A percentile compares a stretch with the other conserved stretches of the same genome.
These are phyloP conservation scores for Misgurnus mizolepis DNA, from an alignment of 2,113 vertebrate genomes.

Conservation along the genomic window DNA sequence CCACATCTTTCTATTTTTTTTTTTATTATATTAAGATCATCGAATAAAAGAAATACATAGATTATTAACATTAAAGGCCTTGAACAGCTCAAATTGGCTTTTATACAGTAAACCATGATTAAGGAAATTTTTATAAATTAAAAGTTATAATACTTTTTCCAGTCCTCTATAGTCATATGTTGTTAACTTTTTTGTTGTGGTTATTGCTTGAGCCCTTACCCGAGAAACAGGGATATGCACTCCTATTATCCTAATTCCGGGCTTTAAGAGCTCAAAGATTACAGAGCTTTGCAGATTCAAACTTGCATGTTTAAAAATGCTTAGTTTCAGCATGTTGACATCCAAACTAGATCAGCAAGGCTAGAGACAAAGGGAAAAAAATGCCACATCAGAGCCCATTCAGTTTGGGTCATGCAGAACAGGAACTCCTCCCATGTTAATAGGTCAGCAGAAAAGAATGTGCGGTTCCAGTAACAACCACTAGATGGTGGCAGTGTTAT, in stretches of 20 bases:
- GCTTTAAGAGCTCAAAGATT: not conserved
- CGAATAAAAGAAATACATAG: too few relatives aligned
- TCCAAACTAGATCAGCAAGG: not conserved
- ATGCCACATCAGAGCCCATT: slow-evolving; percentile 19
- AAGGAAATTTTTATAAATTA: too few relatives aligned
- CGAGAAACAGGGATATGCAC: too few relatives aligned
- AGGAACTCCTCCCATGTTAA: slow-evolving; percentile 20
- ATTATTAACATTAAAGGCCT: too few relatives aligned
- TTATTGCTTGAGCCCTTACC: too few relatives aligned
- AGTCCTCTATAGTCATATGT: too few relatives aligned
- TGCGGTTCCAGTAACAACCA: slow-evolving; percentile 47
- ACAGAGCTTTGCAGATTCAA: not conserved
- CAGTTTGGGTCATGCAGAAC: slow-evolving; percentile 1
- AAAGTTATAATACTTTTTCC: too few relatives aligned
- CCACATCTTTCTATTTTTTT: too few relatives aligned
- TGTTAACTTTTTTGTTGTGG: too few relatives aligned
- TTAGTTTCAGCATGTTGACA: slow-evolving; percentile 12
- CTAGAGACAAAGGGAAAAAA: slow-evolving; percentile 16
- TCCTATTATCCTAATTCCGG: not conserved
- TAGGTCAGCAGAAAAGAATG: slow-evolving; percentile 33
- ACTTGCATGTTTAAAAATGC: not conserved
- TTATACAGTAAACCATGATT: too few relatives aligned
- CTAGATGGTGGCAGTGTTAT: slow-evolving; percentile 61
- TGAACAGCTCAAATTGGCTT: too few relatives aligned
- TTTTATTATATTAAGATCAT: too few relatives aligned